Evolutionary conservation across 2,797 vertebrate genomes (phyloP), one percentile per base, ranked within the genome.

Genomic region (Sylvilagus floridanus): DNA sequence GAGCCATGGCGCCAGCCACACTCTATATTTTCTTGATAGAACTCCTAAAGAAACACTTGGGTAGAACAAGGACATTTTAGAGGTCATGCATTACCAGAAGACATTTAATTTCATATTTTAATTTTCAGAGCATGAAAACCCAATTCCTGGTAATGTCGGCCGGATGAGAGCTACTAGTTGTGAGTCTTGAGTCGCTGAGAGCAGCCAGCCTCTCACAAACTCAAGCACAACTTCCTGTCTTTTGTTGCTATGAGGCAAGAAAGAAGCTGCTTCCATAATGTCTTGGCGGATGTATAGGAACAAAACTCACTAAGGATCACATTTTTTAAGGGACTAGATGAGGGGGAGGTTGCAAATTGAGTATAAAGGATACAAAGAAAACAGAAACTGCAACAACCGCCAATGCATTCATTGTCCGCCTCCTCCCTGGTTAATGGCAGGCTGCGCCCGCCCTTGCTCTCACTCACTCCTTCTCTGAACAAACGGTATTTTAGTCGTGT

Each of bases 341-440:
- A 95, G 93, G 88, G 42, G 94, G 95, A 93, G 82, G 79, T 28
- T 87, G 93, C 54, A 91, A 83, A 68, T 57, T 76, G 90, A 96
- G 72, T n/a, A 96, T 85, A 83, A 97, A 96, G 86, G 87, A 91
- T 54, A 66, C 28, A 92, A 92, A 95, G 95, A 95, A 96, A 93
- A 92, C 68, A 96, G 85, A 96, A 94, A 95, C 28, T 72, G 1
- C 35, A 84, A 88, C 92, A 86, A 93, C 22, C 11, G 13, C 86
- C 76, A 73, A 77, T 42, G 83, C 16, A 3, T 14, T 30, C 83
- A 60, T 75, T 84, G 90, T 95, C 96, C 52, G 63, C 96, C 96
- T 92, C 91, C 81, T 90, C 66, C 71, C 77, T 78, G 9, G 16
- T 37, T 81, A 82, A 95, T 92, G 95, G 84, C 92, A 92, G 60